Evolutionary conservation across 2,888 invertebrate species (phyloP).

Genomic region (Phortica okadai): DNA sequence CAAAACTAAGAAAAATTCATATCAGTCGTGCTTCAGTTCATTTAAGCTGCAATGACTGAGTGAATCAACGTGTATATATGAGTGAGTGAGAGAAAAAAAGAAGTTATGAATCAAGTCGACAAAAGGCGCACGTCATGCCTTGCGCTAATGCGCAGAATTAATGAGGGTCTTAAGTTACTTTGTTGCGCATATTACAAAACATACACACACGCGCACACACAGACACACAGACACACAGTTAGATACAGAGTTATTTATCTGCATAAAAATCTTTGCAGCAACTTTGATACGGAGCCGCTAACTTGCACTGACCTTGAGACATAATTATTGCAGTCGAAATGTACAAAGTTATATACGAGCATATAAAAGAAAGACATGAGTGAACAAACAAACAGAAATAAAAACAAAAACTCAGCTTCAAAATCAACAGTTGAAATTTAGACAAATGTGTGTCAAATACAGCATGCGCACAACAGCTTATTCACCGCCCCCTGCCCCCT

Average conservation of each 20-base stretch:
- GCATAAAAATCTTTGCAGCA: not conserved
- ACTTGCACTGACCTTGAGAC: slow-evolving; percentile 56
- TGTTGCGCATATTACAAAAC: slow-evolving; percentile 23
- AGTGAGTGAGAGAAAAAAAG: not conserved
- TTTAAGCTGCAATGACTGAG: not conserved
- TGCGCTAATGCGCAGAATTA: slow-evolving; percentile 42
- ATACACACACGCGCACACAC: not conserved
- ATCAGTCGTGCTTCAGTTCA: slow-evolving; percentile 35
- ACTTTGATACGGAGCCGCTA: not conserved
- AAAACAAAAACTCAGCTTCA: slow-evolving; percentile 44
- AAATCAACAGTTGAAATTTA: slow-evolving; percentile 28
- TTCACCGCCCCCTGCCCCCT: not conserved
- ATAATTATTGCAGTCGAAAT: slow-evolving; percentile 36
- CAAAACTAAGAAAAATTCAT: slow-evolving; percentile 58
- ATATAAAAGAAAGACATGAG: slow-evolving; percentile 4
- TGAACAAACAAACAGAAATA: slow-evolving; percentile 6
- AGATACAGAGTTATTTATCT: not conserved
- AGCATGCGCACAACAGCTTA: slow-evolving; percentile 52
- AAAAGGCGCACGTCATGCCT: slow-evolving; percentile 54
- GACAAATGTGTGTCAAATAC: slow-evolving; percentile 69
- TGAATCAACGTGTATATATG: not conserved
- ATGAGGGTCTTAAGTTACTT: slow-evolving; percentile 45
- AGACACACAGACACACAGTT: not conserved
- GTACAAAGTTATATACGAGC: not conserved
- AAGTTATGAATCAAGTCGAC: slow-evolving; percentile 24